Base-by-base conservation (phyloP, 2,113 vertebrate genomes). In the Syngnathus typhle region DNA sequence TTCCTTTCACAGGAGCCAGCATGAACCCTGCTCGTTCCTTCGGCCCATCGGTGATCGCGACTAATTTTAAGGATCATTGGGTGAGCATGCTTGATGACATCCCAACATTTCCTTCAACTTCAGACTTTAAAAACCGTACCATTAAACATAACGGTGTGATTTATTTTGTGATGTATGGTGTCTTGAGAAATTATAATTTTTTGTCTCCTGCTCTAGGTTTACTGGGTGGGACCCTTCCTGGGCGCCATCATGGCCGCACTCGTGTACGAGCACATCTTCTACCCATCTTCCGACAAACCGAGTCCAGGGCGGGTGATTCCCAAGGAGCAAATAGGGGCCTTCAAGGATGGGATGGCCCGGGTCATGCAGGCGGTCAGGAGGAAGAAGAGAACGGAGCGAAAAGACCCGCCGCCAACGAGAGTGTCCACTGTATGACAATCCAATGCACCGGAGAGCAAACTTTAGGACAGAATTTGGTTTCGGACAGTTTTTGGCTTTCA, bases 11-110 rank as follows among this genome's bases (percentile, higher is more conserved):
- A 0, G 95, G 96, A 71, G 94, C 95, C 83, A 97, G 94, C 75
- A 98, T 98, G 96, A 98, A 98, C 61, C 96, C 96, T 2, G 96
- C 96, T 44, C 89, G 96, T 80, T 96, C 96, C 0, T 94, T 98
- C 52, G 95, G 94, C 75, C 96, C 96, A 68, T 95, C 95, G 8
- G 83, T 98, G 67, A 91, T 98, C 83, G 96, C 91, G 77, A 90
- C 93, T 12, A 94, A 86, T 64, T 98, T 95, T 83, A 90, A 93
- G 82, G 87, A 94, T 77, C 96, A 98, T 68, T 98, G 96, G 96
- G 96, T 98, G 93, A 94, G 79, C 76, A 32, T 68, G 39, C 36
- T 64, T 63, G 41, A 1, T 41, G 12, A 41, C 6, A 18, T 41
- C 18, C 18, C 7, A 19, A 21, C 7, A 52, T 52, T 52, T n/a